Percentiles rank a stretch among this genome's conserved stretches.
Evolutionary conservation across 2,113 vertebrate species (phyloP).

Genomic region (Sphyrna mokarran): DNA sequence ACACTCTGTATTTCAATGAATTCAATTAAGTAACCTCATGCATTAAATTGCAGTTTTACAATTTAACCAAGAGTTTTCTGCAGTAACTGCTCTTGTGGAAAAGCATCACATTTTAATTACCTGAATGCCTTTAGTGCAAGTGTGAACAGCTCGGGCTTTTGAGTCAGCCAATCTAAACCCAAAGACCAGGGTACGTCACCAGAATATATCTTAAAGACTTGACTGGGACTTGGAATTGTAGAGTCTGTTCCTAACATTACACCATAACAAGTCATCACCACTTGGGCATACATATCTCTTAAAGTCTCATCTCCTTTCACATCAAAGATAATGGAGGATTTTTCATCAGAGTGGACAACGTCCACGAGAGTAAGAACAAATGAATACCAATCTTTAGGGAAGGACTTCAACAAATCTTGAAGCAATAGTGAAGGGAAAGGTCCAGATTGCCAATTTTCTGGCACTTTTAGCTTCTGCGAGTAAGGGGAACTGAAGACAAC

Average conservation of each 20-base stretch:
- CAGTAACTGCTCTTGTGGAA: background rate
- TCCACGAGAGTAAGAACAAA: slow-evolving; percentile 74
- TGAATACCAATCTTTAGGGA: slow-evolving; percentile 88
- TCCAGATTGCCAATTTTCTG: slow-evolving; percentile 72
- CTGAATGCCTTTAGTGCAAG: slow-evolving; percentile 86
- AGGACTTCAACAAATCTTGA: slow-evolving; percentile 67
- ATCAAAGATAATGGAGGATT: slow-evolving; percentile 64
- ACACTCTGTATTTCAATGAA: background rate
- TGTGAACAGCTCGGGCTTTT: slow-evolving; percentile 82
- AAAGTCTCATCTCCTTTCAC: slow-evolving; percentile 71
- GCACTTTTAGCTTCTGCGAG: slow-evolving; percentile 71
- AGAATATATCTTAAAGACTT: slow-evolving; percentile 78
- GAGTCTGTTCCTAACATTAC: slow-evolving; percentile 76
- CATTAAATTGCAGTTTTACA: background rate
- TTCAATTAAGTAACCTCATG: background rate
- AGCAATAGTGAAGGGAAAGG: slow-evolving; percentile 65
- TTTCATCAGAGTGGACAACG: slow-evolving; percentile 63
- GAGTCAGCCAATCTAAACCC: slow-evolving; percentile 79
- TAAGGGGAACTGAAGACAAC: slow-evolving; percentile 73
- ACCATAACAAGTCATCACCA: slow-evolving; percentile 72
- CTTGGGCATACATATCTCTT: slow-evolving; percentile 73
- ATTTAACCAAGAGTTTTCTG: background rate
- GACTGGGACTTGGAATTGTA: slow-evolving; percentile 68
- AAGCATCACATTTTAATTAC: slow-evolving; percentile 54
- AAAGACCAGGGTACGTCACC: slow-evolving; percentile 81